These are phyloP conservation scores for Oreochromis tanganicae DNA, from an alignment of 2,113 vertebrate species.

Conservation along the genomic window DNA sequence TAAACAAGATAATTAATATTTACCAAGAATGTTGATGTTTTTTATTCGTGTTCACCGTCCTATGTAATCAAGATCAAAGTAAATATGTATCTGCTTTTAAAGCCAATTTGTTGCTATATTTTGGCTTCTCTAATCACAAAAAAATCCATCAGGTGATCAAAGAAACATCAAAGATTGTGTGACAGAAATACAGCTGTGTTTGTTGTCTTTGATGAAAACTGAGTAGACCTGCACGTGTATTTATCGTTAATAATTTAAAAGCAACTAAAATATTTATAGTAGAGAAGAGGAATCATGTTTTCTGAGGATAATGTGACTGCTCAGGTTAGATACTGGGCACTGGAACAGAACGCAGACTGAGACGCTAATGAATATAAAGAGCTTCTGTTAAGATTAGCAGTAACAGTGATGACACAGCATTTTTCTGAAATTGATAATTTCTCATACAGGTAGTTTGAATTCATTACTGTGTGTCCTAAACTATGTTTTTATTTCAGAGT, in stretches of 20 bases:
- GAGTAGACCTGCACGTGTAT: conserved; percentile 29
- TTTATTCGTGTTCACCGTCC: background rate
- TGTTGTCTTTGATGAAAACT: conserved; percentile 11
- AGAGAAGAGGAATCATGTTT: conserved; percentile 35
- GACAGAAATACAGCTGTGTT: background rate
- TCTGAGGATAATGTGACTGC: conserved; percentile 26
- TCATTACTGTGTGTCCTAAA: background rate
- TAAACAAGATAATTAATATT: background rate
- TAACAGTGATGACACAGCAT: background rate
- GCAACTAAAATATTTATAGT: conserved; percentile 51
- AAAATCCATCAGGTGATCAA: background rate
- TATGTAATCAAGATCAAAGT: background rate
- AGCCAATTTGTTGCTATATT: background rate
- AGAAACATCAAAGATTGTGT: background rate
- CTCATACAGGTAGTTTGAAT: background rate
- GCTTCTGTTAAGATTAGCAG: background rate
- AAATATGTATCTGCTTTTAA: background rate
- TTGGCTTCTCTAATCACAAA: background rate
- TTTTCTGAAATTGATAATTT: background rate
- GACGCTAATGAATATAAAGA: background rate
- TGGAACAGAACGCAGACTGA: conserved; percentile 5
- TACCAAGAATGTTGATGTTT: background rate
- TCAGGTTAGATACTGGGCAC: conserved; percentile 29
- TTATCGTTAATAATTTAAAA: conserved; percentile 50
- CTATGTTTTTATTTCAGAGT: background rate